These are phyloP conservation scores for Olivierus martensii DNA, from an alignment of 1,140 invertebrate genomes.

Conservation along the genomic window DNA sequence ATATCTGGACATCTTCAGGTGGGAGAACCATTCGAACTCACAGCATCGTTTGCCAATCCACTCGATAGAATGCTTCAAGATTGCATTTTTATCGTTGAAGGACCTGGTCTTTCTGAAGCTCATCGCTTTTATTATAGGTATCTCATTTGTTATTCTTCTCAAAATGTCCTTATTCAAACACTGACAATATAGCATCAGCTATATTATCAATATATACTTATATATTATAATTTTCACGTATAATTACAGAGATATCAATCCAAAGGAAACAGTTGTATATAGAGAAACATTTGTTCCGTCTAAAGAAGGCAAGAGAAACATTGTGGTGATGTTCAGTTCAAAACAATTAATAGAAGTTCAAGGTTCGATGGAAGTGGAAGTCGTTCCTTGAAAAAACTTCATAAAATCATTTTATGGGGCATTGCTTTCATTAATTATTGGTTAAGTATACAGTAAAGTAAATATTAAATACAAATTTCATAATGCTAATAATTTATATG, in stretches of 20 bases:
- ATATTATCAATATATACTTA: background rate
- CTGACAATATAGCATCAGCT: too few species aligned
- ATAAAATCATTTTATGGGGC: too few species aligned
- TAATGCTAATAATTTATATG: too few species aligned
- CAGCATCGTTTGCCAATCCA: constrained; percentile 60
- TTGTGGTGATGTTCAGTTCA: constrained; percentile 64
- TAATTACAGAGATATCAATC: constrained; percentile 36
- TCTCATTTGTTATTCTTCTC: constrained; percentile 15
- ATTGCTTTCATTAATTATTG: too few species aligned
- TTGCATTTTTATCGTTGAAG: constrained; percentile 60
- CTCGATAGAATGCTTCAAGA: constrained; percentile 56
- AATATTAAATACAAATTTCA: too few species aligned
- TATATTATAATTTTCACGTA: background rate
- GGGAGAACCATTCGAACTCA: constrained; percentile 45
- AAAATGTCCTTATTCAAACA: background rate
- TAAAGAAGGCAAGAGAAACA: constrained; percentile 52
- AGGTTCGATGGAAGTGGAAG: constrained; percentile 36
- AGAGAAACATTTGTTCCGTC: constrained; percentile 54
- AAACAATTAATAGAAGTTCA: constrained; percentile 69
- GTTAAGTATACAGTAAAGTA: too few species aligned
- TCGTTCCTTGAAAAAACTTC: background rate
- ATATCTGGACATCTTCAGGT: constrained; percentile 24
- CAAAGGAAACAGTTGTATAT: constrained; percentile 46
- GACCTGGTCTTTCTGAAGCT: constrained; percentile 47
- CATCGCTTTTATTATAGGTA: constrained; percentile 39